A percentile compares a stretch with the other conserved stretches of the same genome.
Conservation (phyloP, 2,797 vertebrate genomes). For the Sebastiscus tertius region DNA sequence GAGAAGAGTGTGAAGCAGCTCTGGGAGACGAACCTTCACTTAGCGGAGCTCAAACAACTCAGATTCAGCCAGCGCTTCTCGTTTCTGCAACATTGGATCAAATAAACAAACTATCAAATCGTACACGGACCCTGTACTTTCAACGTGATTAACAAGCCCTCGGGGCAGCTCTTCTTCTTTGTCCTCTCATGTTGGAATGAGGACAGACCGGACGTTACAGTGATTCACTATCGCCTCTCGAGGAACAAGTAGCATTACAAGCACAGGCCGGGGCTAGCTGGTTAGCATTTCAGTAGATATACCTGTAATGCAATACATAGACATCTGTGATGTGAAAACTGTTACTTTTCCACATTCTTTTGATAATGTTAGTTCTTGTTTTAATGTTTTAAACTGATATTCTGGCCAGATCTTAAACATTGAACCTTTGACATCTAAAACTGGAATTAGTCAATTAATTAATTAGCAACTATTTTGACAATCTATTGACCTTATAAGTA, state of each 20-base stretch:
- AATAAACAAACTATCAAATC: neutral
- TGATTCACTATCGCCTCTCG: too few relatives aligned
- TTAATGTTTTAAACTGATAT: neutral
- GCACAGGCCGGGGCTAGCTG: too few relatives aligned
- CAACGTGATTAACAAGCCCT: neutral
- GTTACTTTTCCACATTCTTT: neutral
- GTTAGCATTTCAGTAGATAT: too few relatives aligned
- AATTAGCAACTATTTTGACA: too few relatives aligned
- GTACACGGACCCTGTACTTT: neutral
- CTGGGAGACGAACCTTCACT: neutral
- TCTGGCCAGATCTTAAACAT: neutral
- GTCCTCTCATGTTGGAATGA: neutral
- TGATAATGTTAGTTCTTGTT: too few relatives aligned
- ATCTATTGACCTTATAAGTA: too few relatives aligned
- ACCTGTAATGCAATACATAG: neutral
- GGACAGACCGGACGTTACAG: too few relatives aligned
- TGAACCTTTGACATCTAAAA: neutral
- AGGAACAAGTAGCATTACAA: too few relatives aligned
- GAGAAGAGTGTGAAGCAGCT: neutral
- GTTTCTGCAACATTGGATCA: neutral
- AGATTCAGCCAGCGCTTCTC: neutral
- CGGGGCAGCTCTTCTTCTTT: neutral
- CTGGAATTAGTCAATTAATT: neutral
- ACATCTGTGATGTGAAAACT: neutral
- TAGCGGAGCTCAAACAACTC: neutral